These are phyloP conservation scores for Fratercula arctica DNA, from an alignment of 2,797 vertebrate genomes.

Conservation along the genomic window DNA sequence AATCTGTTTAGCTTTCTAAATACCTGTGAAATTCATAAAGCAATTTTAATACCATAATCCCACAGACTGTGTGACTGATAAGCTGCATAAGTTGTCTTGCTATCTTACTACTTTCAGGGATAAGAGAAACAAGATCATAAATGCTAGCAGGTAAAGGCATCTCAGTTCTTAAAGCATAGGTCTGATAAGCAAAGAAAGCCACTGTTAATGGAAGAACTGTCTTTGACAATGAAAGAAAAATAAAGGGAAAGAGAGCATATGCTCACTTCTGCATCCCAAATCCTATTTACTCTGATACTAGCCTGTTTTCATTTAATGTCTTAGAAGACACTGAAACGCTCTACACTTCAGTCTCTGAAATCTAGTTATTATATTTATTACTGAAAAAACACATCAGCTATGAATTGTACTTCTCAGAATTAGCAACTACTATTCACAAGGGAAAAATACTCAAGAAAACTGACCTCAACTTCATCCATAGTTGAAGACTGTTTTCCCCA, in stretches of 20 bases:
- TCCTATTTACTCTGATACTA: neutral
- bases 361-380: neutral
- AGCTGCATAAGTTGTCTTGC: neutral
- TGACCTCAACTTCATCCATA: fast-evolving
- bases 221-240: neutral
- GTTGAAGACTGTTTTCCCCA: neutral
- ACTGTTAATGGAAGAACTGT: neutral
- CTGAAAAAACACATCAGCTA: fast-evolving
- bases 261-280: neutral
- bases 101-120: neutral
- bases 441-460: neutral
- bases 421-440: neutral
- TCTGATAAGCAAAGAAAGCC: neutral
- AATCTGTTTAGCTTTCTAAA: neutral
- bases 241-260: neutral
- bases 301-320: neutral
- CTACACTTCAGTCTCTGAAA: neutral
- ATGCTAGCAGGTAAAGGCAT: neutral
- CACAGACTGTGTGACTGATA: neutral
- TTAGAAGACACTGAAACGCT: neutral
- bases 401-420: neutral
- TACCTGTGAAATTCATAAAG: neutral
- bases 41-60: neutral
- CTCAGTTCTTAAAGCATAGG: neutral
- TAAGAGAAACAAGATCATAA: neutral